Evolutionary conservation across 2,797 vertebrate genomes (phyloP), one percentile per base, ranked within the genome.

Genomic region (Sciaenops ocellatus): DNA sequence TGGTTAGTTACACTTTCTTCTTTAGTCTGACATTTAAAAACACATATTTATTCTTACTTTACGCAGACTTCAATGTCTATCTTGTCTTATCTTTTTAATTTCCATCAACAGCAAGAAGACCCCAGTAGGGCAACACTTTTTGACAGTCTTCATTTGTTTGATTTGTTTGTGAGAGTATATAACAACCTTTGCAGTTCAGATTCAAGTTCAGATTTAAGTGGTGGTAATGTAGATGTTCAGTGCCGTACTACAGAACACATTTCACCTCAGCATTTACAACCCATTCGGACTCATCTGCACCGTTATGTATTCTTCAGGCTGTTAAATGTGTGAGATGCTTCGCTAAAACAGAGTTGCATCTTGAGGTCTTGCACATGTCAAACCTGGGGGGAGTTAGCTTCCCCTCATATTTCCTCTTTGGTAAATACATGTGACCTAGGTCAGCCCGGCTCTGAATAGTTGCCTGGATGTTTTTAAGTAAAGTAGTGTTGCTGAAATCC

Each of bases 361-460:
- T 72, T 7, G 41, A 78, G 82, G 73, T 87, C 74, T 66, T 26
- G 42, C 42, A 24, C 63, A 66, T 89, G 80, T 90, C 85, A 90
- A 78, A 81, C 65, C 83, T 66, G 47, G 60, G 30, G 76, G 78
- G 76, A 61, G 44, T 64, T 60, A 41, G 70, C 59, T 42, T 85
- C 71, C 73, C 64, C 55, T 87, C 60, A 41, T 50, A 61, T 84
- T 86, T 87, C 67, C 78, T 84, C 61, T 69, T 64, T 30, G 48
- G 79, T 83, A 83, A 90, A 87, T 82, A 76, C 79, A 28, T 10
- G 28, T 83, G 84, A 82, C 87, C 83, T 18, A 12, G 73, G 86
- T 87, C 73, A 55, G 42, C 47, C 8, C 55, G 2, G 60, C 66
- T 85, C 73, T 86, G 79, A 88, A 83, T 60, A 59, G 51, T 30